Evolutionary conservation across 2,888 invertebrate genomes (phyloP).

Genomic region (Megalurothrips usitatus): DNA sequence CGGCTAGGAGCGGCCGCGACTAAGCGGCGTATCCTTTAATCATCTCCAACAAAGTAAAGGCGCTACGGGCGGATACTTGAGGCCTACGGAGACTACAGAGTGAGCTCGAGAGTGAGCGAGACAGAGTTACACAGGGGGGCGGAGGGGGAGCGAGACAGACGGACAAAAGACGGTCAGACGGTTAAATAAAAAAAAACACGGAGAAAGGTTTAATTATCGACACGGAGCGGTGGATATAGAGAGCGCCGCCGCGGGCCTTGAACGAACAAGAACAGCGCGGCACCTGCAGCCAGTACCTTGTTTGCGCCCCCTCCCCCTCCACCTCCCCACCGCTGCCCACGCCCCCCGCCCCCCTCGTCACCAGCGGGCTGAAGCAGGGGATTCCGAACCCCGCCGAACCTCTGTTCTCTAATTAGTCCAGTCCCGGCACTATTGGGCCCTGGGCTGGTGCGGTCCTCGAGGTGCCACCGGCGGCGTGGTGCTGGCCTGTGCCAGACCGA

Average conservation of each 20-base stretch:
- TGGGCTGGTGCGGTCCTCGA: neutral
- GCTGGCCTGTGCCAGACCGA: neutral
- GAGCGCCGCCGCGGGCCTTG: too few species aligned
- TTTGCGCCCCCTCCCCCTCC: neutral
- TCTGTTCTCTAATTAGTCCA: constrained; percentile 25
- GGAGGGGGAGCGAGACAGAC: too few species aligned
- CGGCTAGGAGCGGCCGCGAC: neutral
- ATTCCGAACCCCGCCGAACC: neutral
- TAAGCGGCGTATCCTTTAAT: neutral
- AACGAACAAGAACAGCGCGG: too few species aligned
- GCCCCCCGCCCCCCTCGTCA: neutral
- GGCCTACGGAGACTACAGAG: too few species aligned
- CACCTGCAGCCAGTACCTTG: neutral
- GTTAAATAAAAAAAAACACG: too few species aligned
- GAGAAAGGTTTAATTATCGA: too few species aligned
- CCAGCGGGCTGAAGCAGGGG: neutral
- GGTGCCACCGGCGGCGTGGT: neutral
- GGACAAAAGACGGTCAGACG: too few species aligned
- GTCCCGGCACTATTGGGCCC: neutral
- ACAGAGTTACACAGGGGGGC: too few species aligned
- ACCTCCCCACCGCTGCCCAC: neutral
- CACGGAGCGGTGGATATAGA: too few species aligned
- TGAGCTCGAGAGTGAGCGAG: too few species aligned
- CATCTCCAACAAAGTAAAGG: neutral
- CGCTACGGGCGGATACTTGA: too few species aligned